A percentile compares a stretch with the other conserved stretches of the same genome.
phyloP scores from a whole-genome alignment of 2,797 vertebrate species.

The Girardinus metallicus region DNA sequence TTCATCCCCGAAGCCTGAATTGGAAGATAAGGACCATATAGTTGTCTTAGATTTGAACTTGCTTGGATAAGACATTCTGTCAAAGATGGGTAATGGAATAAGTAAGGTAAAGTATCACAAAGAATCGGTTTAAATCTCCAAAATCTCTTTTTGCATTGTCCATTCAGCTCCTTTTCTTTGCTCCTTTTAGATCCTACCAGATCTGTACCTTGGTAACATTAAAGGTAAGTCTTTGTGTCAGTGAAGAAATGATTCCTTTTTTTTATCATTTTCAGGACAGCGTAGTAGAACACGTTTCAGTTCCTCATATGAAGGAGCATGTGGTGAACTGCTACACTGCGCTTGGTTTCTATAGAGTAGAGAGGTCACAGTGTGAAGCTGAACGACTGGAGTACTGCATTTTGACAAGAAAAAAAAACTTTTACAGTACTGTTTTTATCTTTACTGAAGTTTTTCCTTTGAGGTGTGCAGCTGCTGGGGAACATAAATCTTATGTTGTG shows the following conservation, averaged over 20 bases:
- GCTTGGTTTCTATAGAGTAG: constrained; percentile 75
- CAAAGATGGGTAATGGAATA: constrained; percentile 77
- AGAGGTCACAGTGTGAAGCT: constrained; percentile 34
- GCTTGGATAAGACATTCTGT: neutral
- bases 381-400: constrained; percentile 10
- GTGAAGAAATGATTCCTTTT: constrained; percentile 40
- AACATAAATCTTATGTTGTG: constrained; percentile 29
- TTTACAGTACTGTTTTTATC: neutral
- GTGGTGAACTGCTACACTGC: constrained; percentile 76
- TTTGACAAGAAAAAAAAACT: constrained; percentile 26
- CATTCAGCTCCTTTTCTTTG: neutral
- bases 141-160: neutral
- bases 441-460: neutral
- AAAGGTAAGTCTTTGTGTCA: constrained; percentile 82
- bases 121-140: neutral
- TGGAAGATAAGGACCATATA: neutral
- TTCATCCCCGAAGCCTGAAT: neutral
- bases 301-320: constrained; percentile 70
- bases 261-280: constrained; percentile 47
- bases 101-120: constrained; percentile 70
- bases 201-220: constrained; percentile 90
- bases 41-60: neutral
- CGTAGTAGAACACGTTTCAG: constrained; percentile 68
- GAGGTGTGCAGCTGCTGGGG: constrained; percentile 19
- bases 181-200: constrained; percentile 84